Base-by-base conservation (phyloP, 2,113 vertebrate genomes). In the Oreochromis spilurus region DNA sequence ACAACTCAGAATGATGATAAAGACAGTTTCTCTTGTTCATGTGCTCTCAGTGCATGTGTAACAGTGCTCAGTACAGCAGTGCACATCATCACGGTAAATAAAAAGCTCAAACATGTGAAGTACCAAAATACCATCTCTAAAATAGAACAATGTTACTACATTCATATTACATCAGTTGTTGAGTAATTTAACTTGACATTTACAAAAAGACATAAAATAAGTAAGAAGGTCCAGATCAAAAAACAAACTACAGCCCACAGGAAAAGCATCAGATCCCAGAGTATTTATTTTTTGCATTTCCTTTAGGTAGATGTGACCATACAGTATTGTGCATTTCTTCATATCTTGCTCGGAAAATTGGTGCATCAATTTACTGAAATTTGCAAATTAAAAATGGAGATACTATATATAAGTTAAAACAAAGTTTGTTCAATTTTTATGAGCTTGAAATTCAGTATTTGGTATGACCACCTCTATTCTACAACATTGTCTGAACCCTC, bases 261-360 rank as follows among this genome's bases (percentile, higher is more conserved):
- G 19, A 70, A 70, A 9, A 43, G 38, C 65, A 43, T 21, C 38
- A 70, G 12, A 70, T 72, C 17, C 70, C 24, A 29, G 70, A 0
- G 70, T 19, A 75, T 31, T 31, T 1, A 17, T 50, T 50, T 48
- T 0, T 75, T n/a, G 43, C 16, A 77, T 77, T 75, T 50, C 4
- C 4, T 77, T 77, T 50, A 77, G 24, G 16, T 50, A 29, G 43
- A 17, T 29, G 9, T 0, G 10, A 65, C 2, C 9, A 1, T 62
- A 4, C 29, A 62, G 29, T 36, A 62, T 62, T 62, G 29, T 1
- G 58, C 0, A 4, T 40, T 0, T 40, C 62, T 40, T 40, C 36
- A 9, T 24, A 40, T 40, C 1, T 0, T 40, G n/a, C n/a, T 21
- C 0, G 3, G 1, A 24, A 67, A 40, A 40, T 70, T 40, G 11